phyloP scores from a whole-genome alignment of 2,797 vertebrate genomes.

The Hippoglossus hippoglossus region DNA sequence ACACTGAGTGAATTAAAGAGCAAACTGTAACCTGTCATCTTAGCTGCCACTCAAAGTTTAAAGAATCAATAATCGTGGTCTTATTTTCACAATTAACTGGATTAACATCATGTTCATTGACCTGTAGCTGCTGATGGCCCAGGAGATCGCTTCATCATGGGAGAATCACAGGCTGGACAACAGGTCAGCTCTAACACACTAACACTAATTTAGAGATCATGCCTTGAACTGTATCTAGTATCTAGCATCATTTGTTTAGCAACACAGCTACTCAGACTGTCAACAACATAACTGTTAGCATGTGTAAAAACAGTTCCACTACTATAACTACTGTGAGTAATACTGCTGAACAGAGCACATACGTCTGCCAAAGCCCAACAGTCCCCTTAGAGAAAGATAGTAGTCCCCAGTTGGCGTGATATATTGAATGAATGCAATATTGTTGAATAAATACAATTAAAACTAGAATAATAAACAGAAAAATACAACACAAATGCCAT shows the following conservation, averaged over 20 bases:
- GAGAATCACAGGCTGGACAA: conserved; percentile 97
- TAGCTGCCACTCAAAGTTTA: not conserved
- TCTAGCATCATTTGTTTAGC: not conserved
- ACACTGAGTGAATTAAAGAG: not conserved
- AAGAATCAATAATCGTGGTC: not conserved
- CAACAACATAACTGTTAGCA: not conserved
- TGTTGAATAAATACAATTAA: too few relatives aligned
- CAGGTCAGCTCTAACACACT: conserved; percentile 86
- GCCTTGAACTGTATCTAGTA: not conserved
- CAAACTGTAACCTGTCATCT: not conserved
- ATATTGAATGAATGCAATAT: too few relatives aligned
- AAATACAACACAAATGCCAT: too few relatives aligned
- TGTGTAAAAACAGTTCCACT: not conserved
- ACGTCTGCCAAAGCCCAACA: too few relatives aligned
- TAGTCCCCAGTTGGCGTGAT: too few relatives aligned
- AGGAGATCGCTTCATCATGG: conserved; percentile 98
- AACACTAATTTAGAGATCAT: conserved; percentile 10
- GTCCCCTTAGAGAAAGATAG: too few relatives aligned
- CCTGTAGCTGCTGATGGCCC: conserved; percentile 95
- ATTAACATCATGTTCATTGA: conserved; percentile 42
- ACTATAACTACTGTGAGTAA: not conserved
- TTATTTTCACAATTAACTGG: conserved; percentile 30
- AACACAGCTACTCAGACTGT: not conserved
- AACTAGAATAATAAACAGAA: too few relatives aligned
- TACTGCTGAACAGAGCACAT: not conserved